These are phyloP conservation scores for Lutraria lutraria DNA, from an alignment of 2,888 invertebrate species.

Conservation along the genomic window DNA sequence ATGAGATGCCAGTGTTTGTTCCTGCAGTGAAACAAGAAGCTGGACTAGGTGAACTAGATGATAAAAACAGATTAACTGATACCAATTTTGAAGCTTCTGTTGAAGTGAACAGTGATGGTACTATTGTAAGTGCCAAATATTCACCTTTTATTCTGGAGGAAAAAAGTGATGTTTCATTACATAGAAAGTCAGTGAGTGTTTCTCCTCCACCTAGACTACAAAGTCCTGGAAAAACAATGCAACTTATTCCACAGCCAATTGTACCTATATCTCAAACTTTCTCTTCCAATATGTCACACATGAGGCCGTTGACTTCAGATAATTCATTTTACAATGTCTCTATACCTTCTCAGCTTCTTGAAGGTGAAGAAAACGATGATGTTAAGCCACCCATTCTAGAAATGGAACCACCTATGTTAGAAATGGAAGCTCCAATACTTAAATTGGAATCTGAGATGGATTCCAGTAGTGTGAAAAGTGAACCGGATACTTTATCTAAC, in stretches of 20 bases:
- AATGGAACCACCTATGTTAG: slow-evolving; percentile 67
- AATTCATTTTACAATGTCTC: slow-evolving; percentile 56
- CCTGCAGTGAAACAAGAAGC: background rate
- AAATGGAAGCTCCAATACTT: slow-evolving; percentile 68
- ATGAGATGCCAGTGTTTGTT: background rate
- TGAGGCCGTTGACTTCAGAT: slow-evolving; percentile 35
- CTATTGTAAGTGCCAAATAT: slow-evolving; percentile 15
- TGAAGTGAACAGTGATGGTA: slow-evolving; percentile 19
- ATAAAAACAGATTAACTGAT: background rate
- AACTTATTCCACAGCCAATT: slow-evolving; percentile 78
- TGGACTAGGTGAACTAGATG: background rate
- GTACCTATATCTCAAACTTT: slow-evolving; percentile 74
- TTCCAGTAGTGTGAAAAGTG: slow-evolving; percentile 60
- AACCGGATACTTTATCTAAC: slow-evolving; percentile 65
- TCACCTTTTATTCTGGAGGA: slow-evolving; percentile 33
- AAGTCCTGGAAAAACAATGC: slow-evolving; percentile 65
- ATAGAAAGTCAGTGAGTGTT: slow-evolving; percentile 36
- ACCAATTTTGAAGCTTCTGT: background rate
- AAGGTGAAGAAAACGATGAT: slow-evolving; percentile 65
- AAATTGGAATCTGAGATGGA: slow-evolving; percentile 62
- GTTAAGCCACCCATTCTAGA: slow-evolving; percentile 63
- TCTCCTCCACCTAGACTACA: slow-evolving; percentile 49
- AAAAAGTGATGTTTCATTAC: slow-evolving; percentile 45
- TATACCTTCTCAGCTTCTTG: slow-evolving; percentile 62
- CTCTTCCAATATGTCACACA: slow-evolving; percentile 28